Evolutionary conservation across 2,113 vertebrate species (phyloP), one percentile per base, ranked within the genome.

Genomic region (Steatornis caripensis): DNA sequence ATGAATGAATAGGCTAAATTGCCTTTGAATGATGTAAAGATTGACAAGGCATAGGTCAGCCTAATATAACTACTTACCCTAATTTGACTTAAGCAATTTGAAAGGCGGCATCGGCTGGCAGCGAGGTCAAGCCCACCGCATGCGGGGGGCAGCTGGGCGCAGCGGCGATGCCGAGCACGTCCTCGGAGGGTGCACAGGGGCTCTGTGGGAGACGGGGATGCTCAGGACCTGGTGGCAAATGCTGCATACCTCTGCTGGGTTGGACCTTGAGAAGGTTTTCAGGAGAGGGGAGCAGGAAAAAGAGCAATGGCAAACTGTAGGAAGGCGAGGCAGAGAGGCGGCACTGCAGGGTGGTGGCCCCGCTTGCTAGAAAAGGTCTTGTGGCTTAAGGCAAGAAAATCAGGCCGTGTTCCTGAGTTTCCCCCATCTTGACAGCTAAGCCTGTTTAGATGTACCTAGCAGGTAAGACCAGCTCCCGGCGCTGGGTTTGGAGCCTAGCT

Each of bases 1-100:
- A 93, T 84, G 92, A 93, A 84, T 76, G 82, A 95, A 89, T 43
- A 80, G 91, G 69, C 64, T 95, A 64, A 87, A 92, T 92, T 94
- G 62, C 61, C 53, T 91, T 91, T 51, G 89, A 91, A 87, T 77
- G 82, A 92, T 86, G 89, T 10, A n/a, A 64, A 92, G 90, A 93
- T 90, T 93, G 91, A 77, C 87, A 71, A 94, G 87, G 82, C 88
- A 61, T 27, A 84, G 80, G 78, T 90, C 89, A 95, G 66, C 75
- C 89, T 88, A 43, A 70, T 88, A 4, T 7, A 95, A 27, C 57
- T 48, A 83, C 93, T 97, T 91, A 94, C 81, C 91, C 93, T 94
- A 68, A 71, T 90, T 48, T 93, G 93, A 70, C 84, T 95, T 4
- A 34, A 72, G 87, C 79, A 37, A 62, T 95, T 79, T 46, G 81